Evolutionary conservation across 2,888 invertebrate species (phyloP).

Genomic region (Drosophila pseudotalamancana): DNA sequence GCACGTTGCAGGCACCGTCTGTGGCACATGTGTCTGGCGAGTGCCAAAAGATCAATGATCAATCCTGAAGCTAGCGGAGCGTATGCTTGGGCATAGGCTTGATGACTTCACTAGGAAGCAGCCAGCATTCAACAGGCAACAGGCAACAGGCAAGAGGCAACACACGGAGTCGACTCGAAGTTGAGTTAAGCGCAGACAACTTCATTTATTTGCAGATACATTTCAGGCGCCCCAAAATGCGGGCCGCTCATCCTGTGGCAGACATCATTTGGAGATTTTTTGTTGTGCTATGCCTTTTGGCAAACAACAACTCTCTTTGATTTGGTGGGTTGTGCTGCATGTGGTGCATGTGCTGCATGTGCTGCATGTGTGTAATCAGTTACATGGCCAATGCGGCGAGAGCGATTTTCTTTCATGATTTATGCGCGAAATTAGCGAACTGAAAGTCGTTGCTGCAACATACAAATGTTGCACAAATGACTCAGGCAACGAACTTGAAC

Average conservation of each 20-base stretch:
- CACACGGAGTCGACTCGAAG: constrained; percentile 10
- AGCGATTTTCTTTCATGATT: constrained; percentile 69
- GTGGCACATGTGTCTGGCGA: constrained; percentile 56
- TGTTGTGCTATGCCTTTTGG: constrained; percentile 59
- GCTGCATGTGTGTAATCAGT: constrained; percentile 76
- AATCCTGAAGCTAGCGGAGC: constrained; percentile 56
- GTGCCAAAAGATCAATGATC: constrained; percentile 83
- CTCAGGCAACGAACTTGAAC: constrained; percentile 76
- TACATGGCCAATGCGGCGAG: constrained; percentile 36
- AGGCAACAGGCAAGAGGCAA: background rate
- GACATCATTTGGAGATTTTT: constrained; percentile 27
- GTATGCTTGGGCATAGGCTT: constrained; percentile 24
- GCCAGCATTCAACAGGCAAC: no score
- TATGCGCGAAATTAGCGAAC: constrained; percentile 76
- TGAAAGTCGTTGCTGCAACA: constrained; percentile 56
- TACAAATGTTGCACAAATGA: constrained; percentile 64
- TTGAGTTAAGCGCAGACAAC: constrained; percentile 68
- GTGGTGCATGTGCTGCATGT: constrained; percentile 55
- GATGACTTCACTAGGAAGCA: constrained; percentile 78
- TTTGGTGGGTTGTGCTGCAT: constrained; percentile 64
- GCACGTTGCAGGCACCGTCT: constrained; percentile 13
- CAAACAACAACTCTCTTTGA: constrained; percentile 62
- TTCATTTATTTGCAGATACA: constrained; percentile 82
- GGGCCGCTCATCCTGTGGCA: constrained; percentile 57
- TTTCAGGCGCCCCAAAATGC: constrained; percentile 68